Evolutionary conservation across 2,797 vertebrate genomes (phyloP), one percentile per base, ranked within the genome.

Genomic region (Cygnus olor): DNA sequence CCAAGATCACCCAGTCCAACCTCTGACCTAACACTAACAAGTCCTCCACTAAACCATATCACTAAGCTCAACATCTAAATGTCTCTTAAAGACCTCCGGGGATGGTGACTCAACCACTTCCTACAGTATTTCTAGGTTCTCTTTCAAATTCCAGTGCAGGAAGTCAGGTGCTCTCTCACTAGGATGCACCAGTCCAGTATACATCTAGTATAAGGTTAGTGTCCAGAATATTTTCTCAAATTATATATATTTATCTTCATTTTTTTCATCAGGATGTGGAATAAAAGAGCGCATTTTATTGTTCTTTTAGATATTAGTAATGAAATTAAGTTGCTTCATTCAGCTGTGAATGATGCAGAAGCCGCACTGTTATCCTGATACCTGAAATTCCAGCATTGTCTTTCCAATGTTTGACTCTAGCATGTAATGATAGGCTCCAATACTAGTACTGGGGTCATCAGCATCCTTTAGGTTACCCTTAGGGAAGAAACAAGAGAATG

Each of bases 311-410:
- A n/a, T 10, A 56, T 10, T 64, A 54, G 13, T 45, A 40, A 54
- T 54, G 22, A 30, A 68, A 47, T 36, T 57, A 32, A 77, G 25
- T 34, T 30, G 36, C 25, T 58, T 69, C 49, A 42, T 44, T 86
- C 45, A 60, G 42, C 69, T 40, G 21, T 36, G 83, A 53, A 40
- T 54, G 9, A 44, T 4, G 11, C 9, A 34, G 51, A 73, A 66
- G 36, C 32, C 16, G 27, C 10, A 47, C 34, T 36, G 22, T 73
- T 38, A 40, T 30, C 12, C 44, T 78, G 94, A 78, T 97, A 99
- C 99, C 98, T 99, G 99, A 95, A 99, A 99, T 97, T 99, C 98
- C 96, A 99, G 97, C 99, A 99, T 99, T 34, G 98, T 99, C 96
- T 98, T 98, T 80, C 99, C 99, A 80, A 97, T 97, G 86, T 98